Evolutionary conservation across 2,888 invertebrate species (phyloP).

Genomic region (Platerodrilus igneus): DNA sequence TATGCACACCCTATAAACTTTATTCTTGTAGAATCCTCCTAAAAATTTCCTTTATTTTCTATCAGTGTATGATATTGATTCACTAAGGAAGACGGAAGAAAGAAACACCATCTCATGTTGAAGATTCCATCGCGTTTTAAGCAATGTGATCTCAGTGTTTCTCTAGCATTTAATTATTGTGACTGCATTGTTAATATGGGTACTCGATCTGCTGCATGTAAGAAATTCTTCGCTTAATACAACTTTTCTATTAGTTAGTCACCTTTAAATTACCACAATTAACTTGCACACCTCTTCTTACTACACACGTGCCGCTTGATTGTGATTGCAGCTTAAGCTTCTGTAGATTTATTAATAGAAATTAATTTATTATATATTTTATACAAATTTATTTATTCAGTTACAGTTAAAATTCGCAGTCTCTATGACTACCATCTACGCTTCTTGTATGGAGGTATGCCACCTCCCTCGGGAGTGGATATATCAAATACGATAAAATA

Average conservation of each 20-base stretch:
- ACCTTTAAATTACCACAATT: too few relatives aligned
- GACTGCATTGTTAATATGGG: constrained; percentile 71
- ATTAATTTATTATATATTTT: too few relatives aligned
- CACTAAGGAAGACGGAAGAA: too few relatives aligned
- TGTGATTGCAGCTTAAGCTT: too few relatives aligned
- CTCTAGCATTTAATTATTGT: constrained; percentile 52
- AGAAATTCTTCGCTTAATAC: constrained; percentile 57
- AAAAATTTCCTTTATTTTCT: constrained; percentile 45
- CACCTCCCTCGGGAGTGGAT: constrained; percentile 90
- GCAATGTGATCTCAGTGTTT: constrained; percentile 52
- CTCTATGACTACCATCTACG: constrained; percentile 95
- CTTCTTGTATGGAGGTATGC: constrained; percentile 83
- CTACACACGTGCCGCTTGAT: too few relatives aligned
- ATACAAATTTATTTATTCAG: constrained; percentile 59
- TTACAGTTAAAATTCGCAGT: constrained; percentile 96
- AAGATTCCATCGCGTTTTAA: constrained; percentile 52
- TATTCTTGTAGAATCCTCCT: constrained; percentile 46
- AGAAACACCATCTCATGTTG: too few relatives aligned
- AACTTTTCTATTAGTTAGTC: too few relatives aligned
- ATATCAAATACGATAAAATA: constrained; percentile 97
- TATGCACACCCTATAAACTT: too few relatives aligned
- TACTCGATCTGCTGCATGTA: constrained; percentile 90
- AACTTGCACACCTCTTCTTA: too few relatives aligned
- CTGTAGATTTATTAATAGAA: too few relatives aligned
- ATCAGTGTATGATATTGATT: constrained; percentile 48